Conservation (phyloP, 2,888 invertebrate species). For the Tanytarsus gracilentus region DNA sequence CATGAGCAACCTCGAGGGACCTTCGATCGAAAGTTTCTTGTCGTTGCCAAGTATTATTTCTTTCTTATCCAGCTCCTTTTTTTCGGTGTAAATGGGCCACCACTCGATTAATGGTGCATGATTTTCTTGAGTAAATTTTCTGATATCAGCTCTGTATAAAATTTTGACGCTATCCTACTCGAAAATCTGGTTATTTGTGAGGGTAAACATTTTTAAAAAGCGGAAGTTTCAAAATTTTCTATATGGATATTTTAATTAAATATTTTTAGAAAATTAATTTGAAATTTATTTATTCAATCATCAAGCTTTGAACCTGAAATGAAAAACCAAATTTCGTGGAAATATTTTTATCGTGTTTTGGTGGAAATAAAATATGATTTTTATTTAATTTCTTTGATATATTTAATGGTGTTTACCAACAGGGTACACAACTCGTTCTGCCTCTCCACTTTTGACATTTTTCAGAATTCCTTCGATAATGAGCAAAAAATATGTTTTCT, state of each 20-base stretch:
- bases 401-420: no score
- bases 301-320: no score
- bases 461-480: conserved; percentile 4
- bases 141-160: neutral
- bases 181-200: no score
- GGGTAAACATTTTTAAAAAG: no score
- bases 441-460: conserved; percentile 1
- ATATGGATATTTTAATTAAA: no score
- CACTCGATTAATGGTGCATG: conserved; percentile 14
- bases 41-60: neutral
- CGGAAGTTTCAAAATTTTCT: no score
- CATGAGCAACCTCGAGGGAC: conserved; percentile 19
- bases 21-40: neutral
- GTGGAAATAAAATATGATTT: no score
- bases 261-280: no score
- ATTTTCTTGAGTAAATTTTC: conserved; percentile 6
- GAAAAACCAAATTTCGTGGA: no score
- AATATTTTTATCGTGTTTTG: no score
- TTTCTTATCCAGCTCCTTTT: neutral
- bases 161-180: conserved; percentile 2
- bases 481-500: conserved; percentile 24
- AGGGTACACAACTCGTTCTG: neutral
- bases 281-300: no score
- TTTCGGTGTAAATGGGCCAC: neutral
- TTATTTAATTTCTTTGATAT: no score